Base-by-base conservation (phyloP, 2,113 vertebrate genomes). In the Smithornis capensis region DNA sequence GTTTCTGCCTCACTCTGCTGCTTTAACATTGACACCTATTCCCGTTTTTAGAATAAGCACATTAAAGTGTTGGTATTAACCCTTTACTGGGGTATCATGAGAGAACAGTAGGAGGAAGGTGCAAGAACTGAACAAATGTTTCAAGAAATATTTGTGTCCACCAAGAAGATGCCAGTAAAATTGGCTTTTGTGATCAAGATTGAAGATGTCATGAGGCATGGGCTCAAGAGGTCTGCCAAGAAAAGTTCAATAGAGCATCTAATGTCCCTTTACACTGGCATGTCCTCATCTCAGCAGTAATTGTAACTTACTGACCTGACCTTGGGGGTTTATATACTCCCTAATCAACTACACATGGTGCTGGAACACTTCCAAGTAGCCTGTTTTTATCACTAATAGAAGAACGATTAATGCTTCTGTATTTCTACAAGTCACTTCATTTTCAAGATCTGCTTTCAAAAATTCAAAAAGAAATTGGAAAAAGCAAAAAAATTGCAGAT, bases 101-200 rank as follows among this genome's bases (percentile, higher is more conserved):
- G 37, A 71, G n/a, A 70, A 5, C 19, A 29, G 44, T 15, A 67
- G 80, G 47, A 89, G 35, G 52, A 75, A 29, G 18, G 49, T 52
- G 29, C 24, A 78, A 75, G 57, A 59, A 21, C 16, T 55, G 59
- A 67, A 38, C 33, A 77, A 52, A 17, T 17, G 9, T 78, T 93
- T 42, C 33, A 44, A 31, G 73, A 56, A 87, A 63, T 75, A 18
- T 1, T 33, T 0, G 0, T 78, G 11, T 16, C 9, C 38, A 50
- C 45, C 45, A 45, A 60, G 42, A 77, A 14, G 68, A 17, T 53
- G 60, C 35, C 55, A 62, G 22, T 69, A 45, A 80, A 27, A 62
- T 28, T 40, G 18, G 28, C 45, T 90, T 90, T 86, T 52, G 29
- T 87, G 28, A 57, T 65, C 4, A 45, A 35, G 24, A 65, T 3